Evolutionary conservation across 2,888 invertebrate species (phyloP), one percentile per base, ranked within the genome.

Genomic region (Drosophila meridionalis): DNA sequence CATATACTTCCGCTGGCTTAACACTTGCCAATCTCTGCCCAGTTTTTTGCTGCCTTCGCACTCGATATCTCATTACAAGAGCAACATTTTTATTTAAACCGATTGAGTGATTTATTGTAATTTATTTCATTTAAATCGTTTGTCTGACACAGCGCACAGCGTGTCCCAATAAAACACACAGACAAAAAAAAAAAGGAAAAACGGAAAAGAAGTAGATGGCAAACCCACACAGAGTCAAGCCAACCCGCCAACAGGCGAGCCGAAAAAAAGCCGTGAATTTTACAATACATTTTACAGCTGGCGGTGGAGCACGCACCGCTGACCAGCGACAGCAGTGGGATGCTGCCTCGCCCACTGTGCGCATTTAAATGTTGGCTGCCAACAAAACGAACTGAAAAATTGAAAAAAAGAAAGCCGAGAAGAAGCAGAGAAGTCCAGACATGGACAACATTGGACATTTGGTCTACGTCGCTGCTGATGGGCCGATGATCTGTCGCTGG

Each of bases 101-200:
- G 78, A 90, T 91, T 91, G 89, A 91, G 87, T 84, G 83, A 88
- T 90, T 86, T 83, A 86, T 89, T 89, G 86, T 81, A 87, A 90
- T 87, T 91, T 86, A 90, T 91, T 90, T 89, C 82, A 89, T 89
- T 91, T 90, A 90, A 91, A 89, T 87, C 86, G 91, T 82, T 88
- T 90, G 81, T 84, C 78, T 80, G 87, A 90, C 83, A 82, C 76
- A 69, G 71, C 71, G 72, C 73, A 48, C 73, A 56, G 64, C 56
- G 56, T 26, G 52, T 72, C 62, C 66, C 69, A 69, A 62, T 71
- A 56, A 66, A 73, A 70, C 60, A 64, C 62, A 68, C 57, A 63
- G 28, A 50, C 40, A 47, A 69, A 57, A 38, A 58, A 53, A 4
- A 43, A 43, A 11, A 20, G 20, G 20, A 20, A 59, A 26, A 40